A percentile compares a stretch with the other conserved stretches of the same genome.
Conservation (phyloP, 1,140 invertebrate species). For the Pogonomyrmex barbatus region DNA sequence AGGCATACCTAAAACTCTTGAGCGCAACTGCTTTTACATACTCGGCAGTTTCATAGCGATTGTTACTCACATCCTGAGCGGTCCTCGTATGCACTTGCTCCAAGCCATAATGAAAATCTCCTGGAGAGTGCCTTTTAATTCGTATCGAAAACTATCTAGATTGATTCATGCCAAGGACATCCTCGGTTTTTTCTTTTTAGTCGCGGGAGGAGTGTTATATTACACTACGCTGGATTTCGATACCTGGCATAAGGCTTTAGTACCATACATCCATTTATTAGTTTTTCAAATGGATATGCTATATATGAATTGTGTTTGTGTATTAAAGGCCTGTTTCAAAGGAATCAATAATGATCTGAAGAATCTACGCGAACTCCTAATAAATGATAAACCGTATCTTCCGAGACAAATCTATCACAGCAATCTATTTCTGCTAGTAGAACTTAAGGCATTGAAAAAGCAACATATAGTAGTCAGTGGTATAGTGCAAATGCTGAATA, state of each 20-base stretch:
- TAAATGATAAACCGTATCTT: conserved; percentile 70
- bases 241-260: conserved; percentile 38
- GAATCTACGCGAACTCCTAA: background rate
- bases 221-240: background rate
- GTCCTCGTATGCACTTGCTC: conserved; percentile 18
- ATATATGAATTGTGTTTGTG: conserved; percentile 75
- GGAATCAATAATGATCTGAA: background rate
- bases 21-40: conserved; percentile 42
- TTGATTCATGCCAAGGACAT: background rate
- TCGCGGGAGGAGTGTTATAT: background rate
- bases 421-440: conserved; percentile 72
- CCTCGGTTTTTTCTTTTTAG: background rate
- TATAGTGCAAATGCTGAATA: background rate
- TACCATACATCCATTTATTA: conserved; percentile 67
- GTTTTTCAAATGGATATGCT: conserved; percentile 77
- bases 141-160: background rate
- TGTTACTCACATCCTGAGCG: background rate
- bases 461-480: background rate
- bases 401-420: conserved; percentile 72
- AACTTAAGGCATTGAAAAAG: background rate
- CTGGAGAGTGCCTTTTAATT: background rate
- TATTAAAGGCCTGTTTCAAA: conserved; percentile 16
- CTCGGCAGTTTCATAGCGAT: conserved; percentile 61
- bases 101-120: conserved; percentile 14
- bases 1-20: conserved; percentile 4